Conservation (phyloP, 2,797 vertebrate genomes). For the Ctenochaetus hawaiiensis region DNA sequence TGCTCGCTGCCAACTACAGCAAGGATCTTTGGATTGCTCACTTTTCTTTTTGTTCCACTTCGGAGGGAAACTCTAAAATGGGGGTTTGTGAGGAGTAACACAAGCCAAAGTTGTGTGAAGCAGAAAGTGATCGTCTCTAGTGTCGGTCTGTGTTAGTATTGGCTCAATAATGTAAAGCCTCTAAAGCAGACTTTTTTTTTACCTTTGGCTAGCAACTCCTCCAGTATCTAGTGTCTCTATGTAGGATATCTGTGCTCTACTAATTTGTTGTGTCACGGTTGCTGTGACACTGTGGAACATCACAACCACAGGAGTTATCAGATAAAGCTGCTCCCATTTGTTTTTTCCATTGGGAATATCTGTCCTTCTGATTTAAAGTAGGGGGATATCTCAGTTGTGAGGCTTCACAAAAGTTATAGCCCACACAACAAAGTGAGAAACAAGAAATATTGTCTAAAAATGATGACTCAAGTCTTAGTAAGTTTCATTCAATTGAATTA, state of each 20-base stretch:
- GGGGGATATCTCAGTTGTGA: conserved; percentile 6
- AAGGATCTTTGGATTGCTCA: conserved; percentile 14
- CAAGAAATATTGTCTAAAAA: conserved; percentile 27
- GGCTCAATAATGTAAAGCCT: conserved; percentile 24
- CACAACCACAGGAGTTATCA: conserved; percentile 31
- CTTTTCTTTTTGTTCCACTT: conserved; percentile 59
- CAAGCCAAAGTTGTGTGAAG: conserved; percentile 44
- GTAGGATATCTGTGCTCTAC: conserved; percentile 18
- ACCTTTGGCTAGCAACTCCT: conserved; percentile 26
- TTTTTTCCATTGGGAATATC: conserved; percentile 38
- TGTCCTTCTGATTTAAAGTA: conserved; percentile 21
- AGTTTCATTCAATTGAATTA: neutral
- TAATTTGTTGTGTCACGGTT: conserved; percentile 52
- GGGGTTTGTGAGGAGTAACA: conserved; percentile 13
- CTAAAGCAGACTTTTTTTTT: conserved; percentile 12
- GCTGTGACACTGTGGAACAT: conserved; percentile 56
- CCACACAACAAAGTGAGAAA: neutral
- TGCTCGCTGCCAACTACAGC: conserved; percentile 35
- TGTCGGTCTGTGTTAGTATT: conserved; percentile 42
- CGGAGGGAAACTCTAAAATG: conserved; percentile 34
- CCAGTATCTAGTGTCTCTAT: conserved; percentile 28
- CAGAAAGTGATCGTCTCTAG: conserved; percentile 47
- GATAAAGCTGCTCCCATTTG: conserved; percentile 4
- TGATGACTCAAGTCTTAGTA: neutral
- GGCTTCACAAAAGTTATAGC: conserved; percentile 15